Conservation (phyloP, 2,888 invertebrate species). For the Acleris emargana region DNA sequence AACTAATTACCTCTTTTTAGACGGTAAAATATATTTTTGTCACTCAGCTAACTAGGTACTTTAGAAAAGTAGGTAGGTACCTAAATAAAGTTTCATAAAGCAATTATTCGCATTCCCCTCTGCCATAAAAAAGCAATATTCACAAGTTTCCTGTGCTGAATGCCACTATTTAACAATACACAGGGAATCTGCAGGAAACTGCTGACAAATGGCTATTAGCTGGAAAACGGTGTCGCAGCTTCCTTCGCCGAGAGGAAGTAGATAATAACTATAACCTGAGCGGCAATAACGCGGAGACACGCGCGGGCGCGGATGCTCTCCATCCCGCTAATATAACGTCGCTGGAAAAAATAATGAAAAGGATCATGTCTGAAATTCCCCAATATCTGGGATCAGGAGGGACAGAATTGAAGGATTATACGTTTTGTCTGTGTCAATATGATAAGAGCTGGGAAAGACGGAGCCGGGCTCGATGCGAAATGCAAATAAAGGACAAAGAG, state of each 20-base stretch:
- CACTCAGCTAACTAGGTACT: not conserved
- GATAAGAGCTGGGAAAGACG: conserved; percentile 72
- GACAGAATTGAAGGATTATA: conserved; percentile 71
- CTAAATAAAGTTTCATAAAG: not conserved
- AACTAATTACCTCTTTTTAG: conserved; percentile 30
- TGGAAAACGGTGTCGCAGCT: conserved; percentile 34
- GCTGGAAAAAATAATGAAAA: conserved; percentile 37
- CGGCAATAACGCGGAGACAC: conserved; percentile 34
- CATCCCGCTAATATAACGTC: conserved; percentile 30
- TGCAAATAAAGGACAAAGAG: conserved; percentile 69
- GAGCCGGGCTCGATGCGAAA: conserved; percentile 64
- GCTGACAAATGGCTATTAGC: conserved; percentile 39
- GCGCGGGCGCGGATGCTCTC: conserved; percentile 34
- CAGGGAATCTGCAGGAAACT: conserved; percentile 29
- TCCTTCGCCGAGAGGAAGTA: conserved; percentile 30
- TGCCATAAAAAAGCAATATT: conserved; percentile 1
- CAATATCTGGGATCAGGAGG: conserved; percentile 55
- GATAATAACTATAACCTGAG: conserved; percentile 36
- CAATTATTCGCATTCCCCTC: not conserved
- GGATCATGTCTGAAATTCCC: conserved; percentile 37
- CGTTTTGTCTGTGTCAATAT: conserved; percentile 71
- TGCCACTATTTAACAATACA: conserved; percentile 15
- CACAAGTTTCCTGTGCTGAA: conserved; percentile 5
- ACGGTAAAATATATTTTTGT: conserved; percentile 14
- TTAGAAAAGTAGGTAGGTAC: not conserved